These are phyloP conservation scores for Penaeus vannamei DNA, from an alignment of 1,140 invertebrate genomes.

Conservation along the genomic window DNA sequence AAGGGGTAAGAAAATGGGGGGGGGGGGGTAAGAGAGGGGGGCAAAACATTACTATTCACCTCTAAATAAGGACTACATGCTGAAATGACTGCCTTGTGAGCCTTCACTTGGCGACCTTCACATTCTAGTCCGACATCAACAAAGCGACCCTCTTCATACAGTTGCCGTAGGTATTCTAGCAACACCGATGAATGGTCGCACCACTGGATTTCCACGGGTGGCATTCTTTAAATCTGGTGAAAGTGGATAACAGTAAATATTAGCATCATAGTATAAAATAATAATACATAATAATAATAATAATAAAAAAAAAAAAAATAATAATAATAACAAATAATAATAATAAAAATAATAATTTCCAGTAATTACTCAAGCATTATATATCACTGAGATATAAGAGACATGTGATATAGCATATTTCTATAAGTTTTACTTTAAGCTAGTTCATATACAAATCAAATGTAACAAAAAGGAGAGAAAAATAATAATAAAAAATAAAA, in stretches of 20 bases:
- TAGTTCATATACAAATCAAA: too few relatives aligned
- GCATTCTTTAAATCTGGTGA: slow-evolving; percentile 55
- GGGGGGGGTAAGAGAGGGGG: too few relatives aligned
- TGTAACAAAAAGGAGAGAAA: too few relatives aligned
- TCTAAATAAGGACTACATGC: slow-evolving; percentile 67
- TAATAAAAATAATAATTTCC: background rate
- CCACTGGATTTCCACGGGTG: slow-evolving; percentile 68
- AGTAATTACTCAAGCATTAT: background rate
- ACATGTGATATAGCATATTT: too few relatives aligned
- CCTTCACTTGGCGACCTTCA: slow-evolving; percentile 67
- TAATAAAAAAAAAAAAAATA: background rate
- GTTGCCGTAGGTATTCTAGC: slow-evolving; percentile 65
- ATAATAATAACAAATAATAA: too few relatives aligned
- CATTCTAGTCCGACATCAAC: slow-evolving; percentile 67
- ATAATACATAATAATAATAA: too few relatives aligned
- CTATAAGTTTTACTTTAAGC: too few relatives aligned
- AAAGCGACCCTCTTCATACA: slow-evolving; percentile 68
- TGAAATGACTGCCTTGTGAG: slow-evolving; percentile 68
- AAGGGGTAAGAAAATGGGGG: too few relatives aligned
- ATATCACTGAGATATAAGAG: too few relatives aligned
- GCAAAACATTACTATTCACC: slow-evolving; percentile 35
- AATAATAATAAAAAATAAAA: too few relatives aligned
- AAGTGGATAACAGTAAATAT: background rate
- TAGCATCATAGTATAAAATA: background rate
- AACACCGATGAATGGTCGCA: slow-evolving; percentile 67